Base-by-base conservation (phyloP, 2,888 invertebrate species). In the Erebia ligea region DNA sequence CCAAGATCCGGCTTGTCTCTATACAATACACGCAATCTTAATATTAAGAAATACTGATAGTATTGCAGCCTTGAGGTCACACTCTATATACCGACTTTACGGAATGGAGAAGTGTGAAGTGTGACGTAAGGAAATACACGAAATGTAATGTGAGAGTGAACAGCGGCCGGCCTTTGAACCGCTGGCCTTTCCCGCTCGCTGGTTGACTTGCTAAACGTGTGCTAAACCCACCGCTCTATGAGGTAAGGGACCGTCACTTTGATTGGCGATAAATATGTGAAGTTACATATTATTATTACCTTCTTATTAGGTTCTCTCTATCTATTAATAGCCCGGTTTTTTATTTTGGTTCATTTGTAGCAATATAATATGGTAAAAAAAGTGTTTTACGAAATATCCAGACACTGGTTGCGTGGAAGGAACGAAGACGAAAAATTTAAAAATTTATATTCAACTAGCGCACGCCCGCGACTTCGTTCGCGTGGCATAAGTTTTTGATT, bases 61-160 rank as follows among this genome's bases (percentile, higher is more conserved):
- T 21, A 15, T 21, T 1, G 15, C 45, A 17, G 64, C 64, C 63
- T 64, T 56, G 68, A 58, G 48, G 19, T 57, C 19, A 59, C 42
- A 50, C 57, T 61, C 61, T 57, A 63, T 48, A 50, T 64, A 64
- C 48, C 15, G 25, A 45, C 9, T 63, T 48, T 48, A 17, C 45
- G 62, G 50, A 69, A 69, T 50, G 57, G 13, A 59, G 52, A 57
- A 13, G 21, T 25, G 52, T 54, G 21, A 63, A 21, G 57, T 42
- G 17, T 69, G 69, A 57, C 21, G 63, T 63, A 63, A 58, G 50
- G 58, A 17, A 42, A 34, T 50, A 54, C 15, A 45, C 45, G 17
- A 50, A 69, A 64, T 69, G 64, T 57, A 68, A 62, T 58, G 63
- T 58, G 69, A 68, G 61, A 50, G 64, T 34, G 59, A 67, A 48